phyloP scores from a whole-genome alignment of 2,888 invertebrate genomes.

The Oscheius sp. region DNA sequence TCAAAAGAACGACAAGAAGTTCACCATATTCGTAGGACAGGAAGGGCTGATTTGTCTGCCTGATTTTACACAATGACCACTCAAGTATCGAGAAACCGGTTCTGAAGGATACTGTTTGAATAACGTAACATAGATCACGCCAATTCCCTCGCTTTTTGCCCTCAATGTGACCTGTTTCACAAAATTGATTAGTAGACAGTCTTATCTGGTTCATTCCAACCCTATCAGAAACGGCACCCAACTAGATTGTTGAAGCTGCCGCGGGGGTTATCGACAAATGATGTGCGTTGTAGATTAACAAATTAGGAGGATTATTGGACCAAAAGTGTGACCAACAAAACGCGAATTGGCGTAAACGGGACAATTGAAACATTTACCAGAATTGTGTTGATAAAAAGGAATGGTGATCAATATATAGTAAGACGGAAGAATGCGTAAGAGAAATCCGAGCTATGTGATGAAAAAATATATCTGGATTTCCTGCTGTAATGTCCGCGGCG shows the following conservation, averaged over 20 bases:
- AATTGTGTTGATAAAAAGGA: neutral
- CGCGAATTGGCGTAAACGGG: neutral
- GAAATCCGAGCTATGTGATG: too few relatives aligned
- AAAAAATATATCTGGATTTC: neutral
- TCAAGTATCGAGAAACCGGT: conserved; percentile 30
- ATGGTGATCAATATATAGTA: neutral
- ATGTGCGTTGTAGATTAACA: neutral
- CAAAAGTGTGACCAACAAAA: neutral
- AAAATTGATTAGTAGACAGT: conserved; percentile 23
- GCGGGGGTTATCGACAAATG: conserved; percentile 1
- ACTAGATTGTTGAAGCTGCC: conserved; percentile 17
- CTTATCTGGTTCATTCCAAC: conserved; percentile 12
- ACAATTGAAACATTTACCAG: too few relatives aligned
- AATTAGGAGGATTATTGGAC: neutral
- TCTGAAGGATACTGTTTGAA: conserved; percentile 13
- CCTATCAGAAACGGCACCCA: conserved; percentile 6
- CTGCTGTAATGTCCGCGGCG: conserved; percentile 5
- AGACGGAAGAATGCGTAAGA: neutral
- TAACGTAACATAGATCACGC: conserved; percentile 11
- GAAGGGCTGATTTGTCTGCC: conserved; percentile 14
- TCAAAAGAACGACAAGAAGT: neutral
- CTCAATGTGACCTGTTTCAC: neutral
- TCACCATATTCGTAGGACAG: conserved; percentile 11
- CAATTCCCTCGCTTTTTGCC: neutral
- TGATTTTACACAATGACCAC: conserved; percentile 33